Percentiles rank a stretch among this genome's conserved stretches.
Evolutionary conservation across 2,797 vertebrate species (phyloP).

Genomic region (Phylloscopus collybita): DNA sequence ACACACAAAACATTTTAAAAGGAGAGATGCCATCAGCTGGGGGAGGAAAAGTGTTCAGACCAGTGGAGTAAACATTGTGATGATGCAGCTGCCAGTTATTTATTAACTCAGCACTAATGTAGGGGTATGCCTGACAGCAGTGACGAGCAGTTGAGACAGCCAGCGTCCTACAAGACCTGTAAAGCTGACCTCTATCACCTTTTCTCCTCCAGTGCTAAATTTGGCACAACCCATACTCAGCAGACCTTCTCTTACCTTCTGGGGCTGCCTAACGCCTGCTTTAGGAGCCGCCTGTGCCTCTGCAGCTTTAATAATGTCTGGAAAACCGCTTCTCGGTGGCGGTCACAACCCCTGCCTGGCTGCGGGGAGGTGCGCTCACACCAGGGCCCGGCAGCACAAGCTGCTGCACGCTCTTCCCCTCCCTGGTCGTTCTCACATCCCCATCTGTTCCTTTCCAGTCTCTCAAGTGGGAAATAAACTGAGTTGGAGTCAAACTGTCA

Average conservation of each 20-base stretch:
- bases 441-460: conserved; percentile 67
- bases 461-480: conserved; percentile 69
- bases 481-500: conserved; percentile 68
- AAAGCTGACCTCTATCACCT: conserved; percentile 46
- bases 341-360: conserved; percentile 18
- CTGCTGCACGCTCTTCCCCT: conserved; percentile 43
- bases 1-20: conserved; percentile 27
- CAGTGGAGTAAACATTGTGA: conserved; percentile 23
- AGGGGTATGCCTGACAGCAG: neutral
- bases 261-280: neutral
- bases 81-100: conserved; percentile 40
- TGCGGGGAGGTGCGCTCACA: conserved; percentile 21
- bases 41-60: neutral
- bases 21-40: neutral
- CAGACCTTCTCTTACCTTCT: conserved; percentile 40
- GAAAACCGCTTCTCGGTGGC: neutral
- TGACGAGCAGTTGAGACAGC: neutral
- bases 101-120: conserved; percentile 44
- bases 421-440: conserved; percentile 60
- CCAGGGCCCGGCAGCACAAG: neutral
- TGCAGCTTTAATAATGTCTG: conserved; percentile 42
- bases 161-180: conserved; percentile 24
- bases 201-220: conserved; percentile 44
- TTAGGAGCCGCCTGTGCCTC: neutral
- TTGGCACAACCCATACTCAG: neutral